A percentile compares a stretch with the other conserved stretches of the same genome.
These are phyloP conservation scores for Gryon sp. DNA, from an alignment of 1,140 invertebrate genomes.

Conservation along the genomic window DNA sequence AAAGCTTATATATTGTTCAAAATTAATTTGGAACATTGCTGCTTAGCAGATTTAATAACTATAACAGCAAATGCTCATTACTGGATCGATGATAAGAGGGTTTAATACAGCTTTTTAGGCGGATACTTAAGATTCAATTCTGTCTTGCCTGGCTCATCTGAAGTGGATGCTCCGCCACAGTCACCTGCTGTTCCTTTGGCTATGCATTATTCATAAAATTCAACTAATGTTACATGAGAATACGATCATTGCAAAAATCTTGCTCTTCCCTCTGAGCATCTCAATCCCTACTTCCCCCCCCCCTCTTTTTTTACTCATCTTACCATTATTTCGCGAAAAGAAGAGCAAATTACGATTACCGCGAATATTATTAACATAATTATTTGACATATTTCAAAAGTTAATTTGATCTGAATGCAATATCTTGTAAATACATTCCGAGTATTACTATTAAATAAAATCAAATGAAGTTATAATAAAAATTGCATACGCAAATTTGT, in stretches of 20 bases:
- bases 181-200: constrained; percentile 76
- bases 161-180: constrained; percentile 76
- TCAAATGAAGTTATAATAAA: constrained; percentile 9
- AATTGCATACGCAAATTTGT: too few relatives aligned
- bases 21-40: constrained; percentile 43
- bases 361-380: too few relatives aligned
- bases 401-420: too few relatives aligned
- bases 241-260: constrained; percentile 61
- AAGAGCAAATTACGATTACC: constrained; percentile 45
- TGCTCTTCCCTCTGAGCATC: constrained; percentile 41
- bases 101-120: constrained; percentile 71
- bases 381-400: too few relatives aligned
- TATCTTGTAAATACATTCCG: too few relatives aligned
- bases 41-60: constrained; percentile 42
- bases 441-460: too few relatives aligned
- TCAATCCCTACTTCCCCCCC: too few relatives aligned
- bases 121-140: constrained; percentile 78
- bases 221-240: constrained; percentile 76
- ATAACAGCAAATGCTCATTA: constrained; percentile 69
- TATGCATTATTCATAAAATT: constrained; percentile 79
- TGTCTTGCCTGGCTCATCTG: constrained; percentile 79
- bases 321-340: too few relatives aligned
- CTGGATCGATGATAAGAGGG: constrained; percentile 68
- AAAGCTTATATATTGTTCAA: constrained; percentile 49
- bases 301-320: not conserved